A percentile compares a stretch with the other conserved stretches of the same genome.
Evolutionary conservation across 2,113 vertebrate species (phyloP).

Genomic region (Rhombomys opimus): DNA sequence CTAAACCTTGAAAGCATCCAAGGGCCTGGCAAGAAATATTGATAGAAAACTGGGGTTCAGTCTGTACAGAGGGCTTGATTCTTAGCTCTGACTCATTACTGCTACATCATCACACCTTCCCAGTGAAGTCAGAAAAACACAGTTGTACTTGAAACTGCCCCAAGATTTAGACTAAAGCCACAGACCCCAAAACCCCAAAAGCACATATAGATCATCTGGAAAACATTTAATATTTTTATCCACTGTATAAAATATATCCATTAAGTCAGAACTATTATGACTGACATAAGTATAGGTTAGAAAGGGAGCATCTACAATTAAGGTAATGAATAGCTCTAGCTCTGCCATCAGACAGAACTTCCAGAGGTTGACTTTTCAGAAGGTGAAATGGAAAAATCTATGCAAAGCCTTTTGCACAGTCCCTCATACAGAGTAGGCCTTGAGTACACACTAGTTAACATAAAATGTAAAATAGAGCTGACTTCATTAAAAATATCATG

Average conservation of each 20-base stretch:
- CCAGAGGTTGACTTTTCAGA: neutral
- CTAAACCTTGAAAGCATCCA: neutral
- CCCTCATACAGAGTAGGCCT: neutral
- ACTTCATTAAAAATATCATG: neutral
- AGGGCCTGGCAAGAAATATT: neutral
- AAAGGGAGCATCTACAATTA: neutral
- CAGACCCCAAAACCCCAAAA: neutral
- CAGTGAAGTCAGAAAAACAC: neutral
- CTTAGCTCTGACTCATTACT: neutral
- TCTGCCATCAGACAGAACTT: neutral
- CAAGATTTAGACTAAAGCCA: neutral
- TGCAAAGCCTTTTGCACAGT: neutral
- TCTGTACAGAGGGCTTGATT: neutral
- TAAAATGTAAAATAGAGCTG: neutral
- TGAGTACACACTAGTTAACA: neutral
- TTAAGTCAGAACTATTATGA: neutral
- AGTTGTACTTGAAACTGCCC: neutral
- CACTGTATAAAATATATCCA: neutral
- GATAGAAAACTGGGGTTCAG: neutral
- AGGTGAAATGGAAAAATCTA: neutral
- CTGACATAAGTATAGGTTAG: neutral
- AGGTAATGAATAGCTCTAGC: neutral
- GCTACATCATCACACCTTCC: neutral
- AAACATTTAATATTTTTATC: neutral
- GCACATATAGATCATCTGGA: neutral